Conservation (phyloP, 2,888 invertebrate species). For the Cerceris rybyensis region DNA sequence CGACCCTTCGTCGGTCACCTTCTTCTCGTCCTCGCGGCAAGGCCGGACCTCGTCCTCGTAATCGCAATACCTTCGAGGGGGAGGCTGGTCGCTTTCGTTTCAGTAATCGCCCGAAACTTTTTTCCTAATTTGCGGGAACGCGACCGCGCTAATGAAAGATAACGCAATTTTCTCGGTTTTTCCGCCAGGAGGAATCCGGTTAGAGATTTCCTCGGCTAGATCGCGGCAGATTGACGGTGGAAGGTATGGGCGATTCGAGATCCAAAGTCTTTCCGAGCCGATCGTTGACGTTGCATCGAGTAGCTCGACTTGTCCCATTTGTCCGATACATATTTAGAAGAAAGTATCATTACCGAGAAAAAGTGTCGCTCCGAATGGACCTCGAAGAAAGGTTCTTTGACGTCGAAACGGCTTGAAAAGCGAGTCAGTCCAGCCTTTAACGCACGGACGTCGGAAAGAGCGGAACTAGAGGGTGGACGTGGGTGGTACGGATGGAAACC, state of each 20-base stretch:
- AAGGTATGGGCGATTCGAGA: no score
- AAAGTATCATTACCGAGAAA: slow-evolving; percentile 30
- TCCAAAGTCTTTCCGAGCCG: not conserved
- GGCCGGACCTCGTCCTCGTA: no score
- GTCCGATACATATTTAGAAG: slow-evolving; percentile 32
- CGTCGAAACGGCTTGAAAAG: slow-evolving; percentile 33
- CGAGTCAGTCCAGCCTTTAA: slow-evolving; percentile 34
- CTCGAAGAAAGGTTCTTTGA: slow-evolving; percentile 35
- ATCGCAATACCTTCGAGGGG: not conserved
- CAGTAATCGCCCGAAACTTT: slow-evolving; percentile 1
- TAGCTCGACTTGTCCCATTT: not conserved
- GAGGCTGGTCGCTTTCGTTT: not conserved
- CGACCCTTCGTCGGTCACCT: not conserved
- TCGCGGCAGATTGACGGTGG: no score
- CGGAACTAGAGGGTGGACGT: slow-evolving; percentile 10
- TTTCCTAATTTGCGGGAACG: slow-evolving; percentile 16
- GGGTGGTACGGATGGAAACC: slow-evolving; percentile 31
- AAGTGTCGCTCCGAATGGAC: slow-evolving; percentile 23
- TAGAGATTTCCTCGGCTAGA: no score
- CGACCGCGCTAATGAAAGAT: slow-evolving; percentile 18
- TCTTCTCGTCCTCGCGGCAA: not conserved
- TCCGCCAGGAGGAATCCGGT: not conserved
- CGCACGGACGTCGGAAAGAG: slow-evolving; percentile 26
- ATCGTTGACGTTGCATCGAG: not conserved
- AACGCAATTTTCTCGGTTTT: slow-evolving; percentile 16